phyloP scores from a whole-genome alignment of 2,888 invertebrate species.

The Salticus scenicus region DNA sequence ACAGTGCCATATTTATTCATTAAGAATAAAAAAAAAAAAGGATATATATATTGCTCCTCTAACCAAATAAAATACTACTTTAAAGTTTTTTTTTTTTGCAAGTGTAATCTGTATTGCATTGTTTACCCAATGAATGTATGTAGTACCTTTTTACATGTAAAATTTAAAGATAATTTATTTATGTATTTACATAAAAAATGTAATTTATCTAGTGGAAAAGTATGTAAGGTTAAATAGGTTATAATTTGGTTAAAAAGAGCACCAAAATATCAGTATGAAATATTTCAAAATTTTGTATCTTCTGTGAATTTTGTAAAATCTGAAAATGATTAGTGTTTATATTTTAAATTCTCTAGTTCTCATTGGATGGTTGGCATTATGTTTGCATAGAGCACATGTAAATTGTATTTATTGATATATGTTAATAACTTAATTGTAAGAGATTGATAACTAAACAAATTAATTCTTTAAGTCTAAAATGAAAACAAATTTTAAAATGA shows the following conservation, averaged over 20 bases:
- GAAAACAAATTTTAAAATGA: neutral
- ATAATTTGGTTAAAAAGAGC: neutral
- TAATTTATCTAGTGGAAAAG: neutral
- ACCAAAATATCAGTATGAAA: neutral
- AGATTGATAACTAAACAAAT: neutral
- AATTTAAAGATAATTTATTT: neutral
- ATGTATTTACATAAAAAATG: neutral
- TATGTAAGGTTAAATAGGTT: neutral
- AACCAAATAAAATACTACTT: too few species aligned
- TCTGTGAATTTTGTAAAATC: constrained; percentile 8
- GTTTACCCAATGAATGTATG: constrained; percentile 3
- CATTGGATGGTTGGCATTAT: neutral
- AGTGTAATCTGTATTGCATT: neutral
- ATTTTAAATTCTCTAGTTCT: neutral
- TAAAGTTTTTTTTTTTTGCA: too few species aligned
- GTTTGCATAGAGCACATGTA: neutral
- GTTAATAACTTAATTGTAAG: neutral
- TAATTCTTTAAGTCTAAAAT: neutral
- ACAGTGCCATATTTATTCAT: neutral
- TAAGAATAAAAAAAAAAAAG: neutral
- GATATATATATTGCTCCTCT: neutral
- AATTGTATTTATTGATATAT: neutral
- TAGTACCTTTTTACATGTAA: neutral
- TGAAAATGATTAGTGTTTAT: neutral
- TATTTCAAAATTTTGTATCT: neutral